A percentile compares a stretch with the other conserved stretches of the same genome.
Evolutionary conservation across 1,140 invertebrate species (phyloP).

Genomic region (Drosophila seguyi): DNA sequence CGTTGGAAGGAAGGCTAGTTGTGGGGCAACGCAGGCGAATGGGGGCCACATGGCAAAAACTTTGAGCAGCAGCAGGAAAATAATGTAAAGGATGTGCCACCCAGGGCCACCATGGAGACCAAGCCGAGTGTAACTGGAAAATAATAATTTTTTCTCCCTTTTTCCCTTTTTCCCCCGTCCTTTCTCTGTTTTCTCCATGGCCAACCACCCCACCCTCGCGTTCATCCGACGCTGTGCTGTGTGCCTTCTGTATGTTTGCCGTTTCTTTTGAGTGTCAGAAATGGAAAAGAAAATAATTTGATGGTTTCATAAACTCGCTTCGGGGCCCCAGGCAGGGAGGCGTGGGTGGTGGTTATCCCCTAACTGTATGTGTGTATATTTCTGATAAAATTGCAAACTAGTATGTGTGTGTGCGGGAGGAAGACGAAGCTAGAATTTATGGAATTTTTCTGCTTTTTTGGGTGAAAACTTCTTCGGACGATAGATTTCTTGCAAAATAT

Average conservation of each 20-base stretch:
- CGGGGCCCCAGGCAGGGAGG: slow-evolving; percentile 22
- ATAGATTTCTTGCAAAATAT: slow-evolving; percentile 73
- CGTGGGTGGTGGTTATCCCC: slow-evolving; percentile 41
- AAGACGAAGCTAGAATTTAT: slow-evolving; percentile 69
- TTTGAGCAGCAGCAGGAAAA: slow-evolving; percentile 67
- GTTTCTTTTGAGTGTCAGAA: slow-evolving; percentile 85
- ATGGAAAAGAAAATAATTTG: slow-evolving; percentile 85
- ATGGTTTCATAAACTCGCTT: slow-evolving; percentile 84
- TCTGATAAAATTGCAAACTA: slow-evolving; percentile 80
- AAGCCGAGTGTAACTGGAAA: slow-evolving; percentile 80
- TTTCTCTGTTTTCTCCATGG: slow-evolving; percentile 31
- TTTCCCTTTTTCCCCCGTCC: slow-evolving; percentile 5
- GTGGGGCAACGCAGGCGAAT: slow-evolving; percentile 7
- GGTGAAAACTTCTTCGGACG: slow-evolving; percentile 64
- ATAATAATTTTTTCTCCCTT: slow-evolving; percentile 76
- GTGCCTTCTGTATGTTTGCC: slow-evolving; percentile 59
- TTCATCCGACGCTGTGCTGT: slow-evolving; percentile 27
- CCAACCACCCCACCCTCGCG: slow-evolving; percentile 7
- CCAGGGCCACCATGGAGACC: slow-evolving; percentile 71
- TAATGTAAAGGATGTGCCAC: slow-evolving; percentile 78
- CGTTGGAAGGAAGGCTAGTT: slow-evolving; percentile 6
- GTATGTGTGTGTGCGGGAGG: slow-evolving; percentile 41
- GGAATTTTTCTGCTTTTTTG: slow-evolving; percentile 68
- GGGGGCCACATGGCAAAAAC: slow-evolving; percentile 60
- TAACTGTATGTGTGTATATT: slow-evolving; percentile 36